These are phyloP conservation scores for Ochropleura leucogaster DNA, from an alignment of 2,888 invertebrate genomes.

Conservation along the genomic window DNA sequence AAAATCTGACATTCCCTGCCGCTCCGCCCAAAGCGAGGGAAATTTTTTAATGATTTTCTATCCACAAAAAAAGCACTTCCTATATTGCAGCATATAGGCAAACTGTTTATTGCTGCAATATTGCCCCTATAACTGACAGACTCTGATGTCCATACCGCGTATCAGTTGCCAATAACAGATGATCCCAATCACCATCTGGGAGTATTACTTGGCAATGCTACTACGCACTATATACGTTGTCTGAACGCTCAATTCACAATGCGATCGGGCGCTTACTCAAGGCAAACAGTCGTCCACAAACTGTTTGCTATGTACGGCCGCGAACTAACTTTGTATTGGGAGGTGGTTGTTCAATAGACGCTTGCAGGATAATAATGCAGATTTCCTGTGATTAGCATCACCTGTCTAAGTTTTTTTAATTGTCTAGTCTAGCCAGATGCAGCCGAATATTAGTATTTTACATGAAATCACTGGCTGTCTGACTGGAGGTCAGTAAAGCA, in stretches of 20 bases:
- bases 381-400: background rate
- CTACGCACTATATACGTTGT: conserved; percentile 23
- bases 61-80: background rate
- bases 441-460: too few species aligned
- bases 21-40: too few species aligned
- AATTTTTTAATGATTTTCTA: too few species aligned
- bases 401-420: too few species aligned
- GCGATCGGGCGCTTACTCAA: conserved; percentile 34
- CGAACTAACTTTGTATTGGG: conserved; percentile 12
- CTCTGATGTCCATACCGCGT: background rate
- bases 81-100: background rate
- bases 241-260: conserved; percentile 32
- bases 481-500: too few species aligned
- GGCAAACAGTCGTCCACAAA: conserved; percentile 26
- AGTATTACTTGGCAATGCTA: conserved; percentile 1
- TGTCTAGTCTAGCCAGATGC: too few species aligned
- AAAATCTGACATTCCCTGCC: too few species aligned
- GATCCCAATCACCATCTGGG: conserved; percentile 1
- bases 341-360: background rate
- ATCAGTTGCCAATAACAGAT: background rate
- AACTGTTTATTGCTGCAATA: background rate
- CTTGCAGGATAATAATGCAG: conserved; percentile 6
- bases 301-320: conserved; percentile 23
- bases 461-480: too few species aligned
- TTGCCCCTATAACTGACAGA: too few species aligned